A percentile compares a stretch with the other conserved stretches of the same genome.
Conservation (phyloP, 2,113 vertebrate species). For the Mastomys coucha region DNA sequence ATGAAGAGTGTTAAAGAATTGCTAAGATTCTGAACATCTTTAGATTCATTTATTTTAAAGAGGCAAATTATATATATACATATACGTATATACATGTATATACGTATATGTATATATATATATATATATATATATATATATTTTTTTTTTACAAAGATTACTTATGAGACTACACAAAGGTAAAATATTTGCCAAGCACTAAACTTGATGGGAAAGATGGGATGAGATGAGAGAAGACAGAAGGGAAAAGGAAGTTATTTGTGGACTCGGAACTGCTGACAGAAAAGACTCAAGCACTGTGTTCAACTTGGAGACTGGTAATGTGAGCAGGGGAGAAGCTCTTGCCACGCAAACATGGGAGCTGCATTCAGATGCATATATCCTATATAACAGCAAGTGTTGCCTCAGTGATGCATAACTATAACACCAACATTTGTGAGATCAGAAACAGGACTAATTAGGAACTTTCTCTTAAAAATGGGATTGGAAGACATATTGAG, state of each 20-base stretch:
- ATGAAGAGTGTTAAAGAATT: background rate
- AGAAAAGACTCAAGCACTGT: background rate
- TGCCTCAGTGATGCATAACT: background rate
- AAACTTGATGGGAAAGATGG: background rate
- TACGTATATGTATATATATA: too few species aligned
- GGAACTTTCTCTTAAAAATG: background rate
- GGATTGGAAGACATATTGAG: background rate
- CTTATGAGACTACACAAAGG: background rate
- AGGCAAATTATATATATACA: constrained; percentile 11
- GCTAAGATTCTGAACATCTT: background rate
- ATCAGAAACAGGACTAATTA: background rate
- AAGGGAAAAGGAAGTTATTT: background rate
- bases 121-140: too few species aligned
- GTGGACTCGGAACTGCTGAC: background rate
- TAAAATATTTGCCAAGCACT: background rate
- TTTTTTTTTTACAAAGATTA: background rate
- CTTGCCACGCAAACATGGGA: background rate
- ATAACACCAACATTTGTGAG: background rate
- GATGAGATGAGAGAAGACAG: too few species aligned
- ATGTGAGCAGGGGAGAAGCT: background rate
- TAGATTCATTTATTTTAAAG: background rate
- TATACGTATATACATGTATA: too few species aligned
- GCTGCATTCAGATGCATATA: too few species aligned
- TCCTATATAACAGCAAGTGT: background rate
- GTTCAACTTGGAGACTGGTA: background rate